Conservation (phyloP, 2,888 invertebrate species). For the Eupithecia insigniata region DNA sequence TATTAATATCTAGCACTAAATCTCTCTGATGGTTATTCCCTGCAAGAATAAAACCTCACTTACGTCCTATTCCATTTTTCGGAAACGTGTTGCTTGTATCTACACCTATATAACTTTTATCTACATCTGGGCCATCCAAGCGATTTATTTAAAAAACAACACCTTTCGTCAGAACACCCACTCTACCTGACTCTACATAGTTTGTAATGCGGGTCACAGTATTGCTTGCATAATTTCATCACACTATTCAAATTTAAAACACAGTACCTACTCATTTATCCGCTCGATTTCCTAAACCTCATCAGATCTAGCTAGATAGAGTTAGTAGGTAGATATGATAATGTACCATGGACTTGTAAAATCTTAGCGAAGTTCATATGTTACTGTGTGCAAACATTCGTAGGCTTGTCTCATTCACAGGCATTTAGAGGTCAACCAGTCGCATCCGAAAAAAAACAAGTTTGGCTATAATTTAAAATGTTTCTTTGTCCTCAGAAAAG, state of each 20-base stretch:
- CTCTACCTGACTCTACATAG: slow-evolving; percentile 11
- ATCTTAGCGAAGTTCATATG: neutral
- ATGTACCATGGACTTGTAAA: slow-evolving; percentile 2
- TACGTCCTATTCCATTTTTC: neutral
- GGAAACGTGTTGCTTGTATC: neutral
- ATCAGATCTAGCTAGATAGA: neutral
- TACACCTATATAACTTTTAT: too few species aligned
- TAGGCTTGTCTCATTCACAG: slow-evolving; percentile 30
- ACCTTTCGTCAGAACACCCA: slow-evolving; percentile 2
- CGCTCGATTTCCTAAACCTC: slow-evolving; percentile 11
- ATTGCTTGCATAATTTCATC: slow-evolving; percentile 11
- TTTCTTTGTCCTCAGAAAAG: neutral
- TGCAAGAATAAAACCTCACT: too few species aligned
- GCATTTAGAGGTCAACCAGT: slow-evolving; percentile 56
- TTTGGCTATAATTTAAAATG: slow-evolving; percentile 21
- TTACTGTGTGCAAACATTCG: slow-evolving; percentile 10
- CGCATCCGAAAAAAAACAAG: slow-evolving; percentile 43
- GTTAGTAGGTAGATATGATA: neutral
- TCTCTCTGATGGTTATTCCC: too few species aligned
- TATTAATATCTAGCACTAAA: too few species aligned
- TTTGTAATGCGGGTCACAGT: neutral
- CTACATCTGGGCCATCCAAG: neutral
- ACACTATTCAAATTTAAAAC: slow-evolving; percentile 6
- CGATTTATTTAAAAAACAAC: neutral
- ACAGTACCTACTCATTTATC: slow-evolving; percentile 12